Base-by-base conservation (phyloP, 1,140 invertebrate species). In the Dinoponera quadriceps region DNA sequence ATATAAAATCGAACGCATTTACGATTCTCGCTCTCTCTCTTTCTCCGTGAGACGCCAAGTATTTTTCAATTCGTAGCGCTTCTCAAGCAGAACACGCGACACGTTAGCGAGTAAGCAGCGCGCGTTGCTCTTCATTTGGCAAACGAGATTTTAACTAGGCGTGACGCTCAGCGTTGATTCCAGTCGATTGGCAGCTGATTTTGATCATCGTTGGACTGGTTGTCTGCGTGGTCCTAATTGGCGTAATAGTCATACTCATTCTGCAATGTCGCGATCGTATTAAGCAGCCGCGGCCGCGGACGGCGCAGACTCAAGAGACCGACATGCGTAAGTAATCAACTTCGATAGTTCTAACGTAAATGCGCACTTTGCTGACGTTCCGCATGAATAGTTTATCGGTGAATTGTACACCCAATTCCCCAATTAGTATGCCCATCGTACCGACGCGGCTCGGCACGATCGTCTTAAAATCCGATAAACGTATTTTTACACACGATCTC, bases 191-290 rank as follows among this genome's bases (percentile, higher is more conserved):
- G 94, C 94, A 94, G 89, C 95, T 95, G 65, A 94, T 95, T 83
- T 91, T 95, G 73, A 95, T 95, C 84, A 92, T 95, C 87, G 94
- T 94, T 29, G 94, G 95, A 73, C 92, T 95, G 44, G 92, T 94
- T 62, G 90, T 95, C 75, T 95, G 94, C 85, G 91, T 94, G 63
- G 94, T 95, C 66, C 93, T 95, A 65, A 92, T 95, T 77, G 92
- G 94, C 25, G 93, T 95, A 66, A 95, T 95, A 69, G 89, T 95
- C 38, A 92, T 94, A 68, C 93, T 95, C 71, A 94, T 95, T 83
- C 90, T 95, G n/a, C 95, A 95, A 85, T 94, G 95, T 71, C 95
- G 95, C 71, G 95, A 95, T 85, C 92, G 95, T 69, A 94, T 93
- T 72, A 94, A 94, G 71, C 93, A 94, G 78, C 94, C 93, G 62